These are phyloP conservation scores for Pomatorhinus ruficollis DNA, from an alignment of 2,113 vertebrate species.

Conservation along the genomic window DNA sequence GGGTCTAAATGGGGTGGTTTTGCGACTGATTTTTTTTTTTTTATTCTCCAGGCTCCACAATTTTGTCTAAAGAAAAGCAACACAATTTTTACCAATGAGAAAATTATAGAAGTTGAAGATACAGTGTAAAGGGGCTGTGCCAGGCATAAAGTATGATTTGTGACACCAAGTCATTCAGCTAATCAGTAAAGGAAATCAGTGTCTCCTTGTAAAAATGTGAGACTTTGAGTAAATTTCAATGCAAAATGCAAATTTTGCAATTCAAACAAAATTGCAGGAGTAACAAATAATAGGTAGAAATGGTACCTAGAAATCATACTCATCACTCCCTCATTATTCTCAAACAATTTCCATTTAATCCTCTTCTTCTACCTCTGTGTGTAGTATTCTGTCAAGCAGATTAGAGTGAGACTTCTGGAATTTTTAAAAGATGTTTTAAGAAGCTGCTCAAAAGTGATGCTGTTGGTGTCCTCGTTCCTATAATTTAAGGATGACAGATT, in stretches of 20 bases:
- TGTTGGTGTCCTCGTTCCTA: neutral
- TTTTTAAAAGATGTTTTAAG: neutral
- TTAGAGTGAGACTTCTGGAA: neutral
- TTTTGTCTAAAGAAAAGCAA: neutral
- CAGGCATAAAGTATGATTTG: neutral
- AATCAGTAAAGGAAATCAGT: neutral
- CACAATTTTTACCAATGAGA: neutral
- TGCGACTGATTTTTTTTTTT: neutral
- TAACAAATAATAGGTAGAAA: neutral
- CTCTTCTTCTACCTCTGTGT: neutral
- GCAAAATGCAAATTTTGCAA: neutral
- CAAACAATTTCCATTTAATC: neutral
- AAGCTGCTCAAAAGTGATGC: neutral
- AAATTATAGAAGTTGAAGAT: neutral
- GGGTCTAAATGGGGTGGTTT: fast-evolving
- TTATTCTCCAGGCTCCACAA: neutral
- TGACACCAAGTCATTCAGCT: neutral
- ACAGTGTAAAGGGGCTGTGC: neutral
- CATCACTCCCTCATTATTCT: neutral
- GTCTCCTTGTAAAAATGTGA: neutral
- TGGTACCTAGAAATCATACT: neutral
- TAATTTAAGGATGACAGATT: neutral
- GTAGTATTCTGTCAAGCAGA: neutral
- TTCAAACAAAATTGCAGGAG: neutral
- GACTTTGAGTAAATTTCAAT: neutral